Evolutionary conservation across 2,888 invertebrate species (phyloP).

Genomic region (Diplazon laetatorius): DNA sequence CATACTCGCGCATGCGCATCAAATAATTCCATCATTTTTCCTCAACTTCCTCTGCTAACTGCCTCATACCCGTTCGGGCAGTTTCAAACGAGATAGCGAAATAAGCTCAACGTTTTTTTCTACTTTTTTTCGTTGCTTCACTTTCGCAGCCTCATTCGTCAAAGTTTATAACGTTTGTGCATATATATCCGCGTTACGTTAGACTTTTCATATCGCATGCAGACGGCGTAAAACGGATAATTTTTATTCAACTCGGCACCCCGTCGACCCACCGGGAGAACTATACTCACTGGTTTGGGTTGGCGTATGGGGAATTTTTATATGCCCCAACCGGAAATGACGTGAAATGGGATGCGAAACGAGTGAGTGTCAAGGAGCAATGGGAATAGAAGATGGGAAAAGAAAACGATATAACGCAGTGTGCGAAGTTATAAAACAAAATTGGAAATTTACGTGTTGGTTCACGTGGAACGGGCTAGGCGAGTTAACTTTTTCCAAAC

Average conservation of each 20-base stretch:
- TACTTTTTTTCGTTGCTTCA: background rate
- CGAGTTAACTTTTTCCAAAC: too few relatives aligned
- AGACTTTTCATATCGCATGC: conserved; percentile 40
- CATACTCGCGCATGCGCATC: background rate
- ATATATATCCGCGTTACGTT: too few relatives aligned
- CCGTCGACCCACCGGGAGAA: conserved; percentile 20
- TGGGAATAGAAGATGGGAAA: conserved; percentile 17
- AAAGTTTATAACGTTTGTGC: background rate
- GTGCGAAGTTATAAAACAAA: conserved; percentile 29
- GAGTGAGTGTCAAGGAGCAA: conserved; percentile 20
- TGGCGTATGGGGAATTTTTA: conserved; percentile 42
- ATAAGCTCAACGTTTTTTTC: background rate
- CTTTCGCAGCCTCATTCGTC: conserved; percentile 3
- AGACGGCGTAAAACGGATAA: conserved; percentile 44
- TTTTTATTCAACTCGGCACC: conserved; percentile 55
- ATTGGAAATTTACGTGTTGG: conserved; percentile 24
- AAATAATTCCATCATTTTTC: background rate
- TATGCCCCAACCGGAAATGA: conserved; percentile 56
- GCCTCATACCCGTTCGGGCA: too few relatives aligned
- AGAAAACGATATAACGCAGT: conserved; percentile 25
- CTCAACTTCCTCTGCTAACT: background rate
- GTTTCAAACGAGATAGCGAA: background rate
- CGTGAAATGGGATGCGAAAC: conserved; percentile 26
- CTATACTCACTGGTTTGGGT: background rate
- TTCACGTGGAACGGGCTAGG: background rate